Evolutionary conservation across 2,888 invertebrate species (phyloP).

Genomic region (Neoscelio sp.): DNA sequence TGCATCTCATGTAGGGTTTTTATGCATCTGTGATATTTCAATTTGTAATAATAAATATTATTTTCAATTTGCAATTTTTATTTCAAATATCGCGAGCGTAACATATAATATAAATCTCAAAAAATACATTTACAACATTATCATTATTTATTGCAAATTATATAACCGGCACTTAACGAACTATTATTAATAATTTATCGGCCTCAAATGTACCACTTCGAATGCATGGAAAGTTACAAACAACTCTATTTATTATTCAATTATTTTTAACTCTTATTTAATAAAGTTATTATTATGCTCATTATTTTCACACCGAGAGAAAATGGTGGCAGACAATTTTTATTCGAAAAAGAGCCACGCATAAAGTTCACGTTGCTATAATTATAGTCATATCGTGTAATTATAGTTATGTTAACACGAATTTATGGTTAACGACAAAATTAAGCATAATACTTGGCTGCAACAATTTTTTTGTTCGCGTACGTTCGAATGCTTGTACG

Average conservation of each 20-base stretch:
- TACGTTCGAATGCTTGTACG: not conserved
- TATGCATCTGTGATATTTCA: too few species aligned
- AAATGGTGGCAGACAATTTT: slow-evolving; percentile 14
- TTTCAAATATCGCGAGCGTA: not conserved
- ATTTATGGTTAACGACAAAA: slow-evolving; percentile 61
- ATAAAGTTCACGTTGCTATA: slow-evolving; percentile 50
- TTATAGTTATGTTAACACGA: slow-evolving; percentile 49
- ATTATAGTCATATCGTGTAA: slow-evolving; percentile 48
- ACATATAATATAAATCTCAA: too few species aligned
- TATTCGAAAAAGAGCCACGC: slow-evolving; percentile 1
- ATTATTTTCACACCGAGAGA: slow-evolving; percentile 34
- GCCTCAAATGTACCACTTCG: slow-evolving; percentile 15
- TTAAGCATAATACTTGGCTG: slow-evolving; percentile 55
- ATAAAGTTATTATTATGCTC: slow-evolving; percentile 55
- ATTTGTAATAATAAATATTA: slow-evolving; percentile 14
- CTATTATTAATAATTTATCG: slow-evolving; percentile 47
- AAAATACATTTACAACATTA: not conserved
- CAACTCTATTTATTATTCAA: slow-evolving; percentile 55
- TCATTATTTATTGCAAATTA: slow-evolving; percentile 20
- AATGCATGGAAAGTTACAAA: not conserved
- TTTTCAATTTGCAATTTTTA: slow-evolving; percentile 9
- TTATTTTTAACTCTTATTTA: slow-evolving; percentile 43
- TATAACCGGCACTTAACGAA: not conserved
- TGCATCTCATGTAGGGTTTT: too few species aligned
- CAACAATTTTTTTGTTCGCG: slow-evolving; percentile 20